Evolutionary conservation across 2,113 vertebrate species (phyloP).

Genomic region (Thinocorus orbignyianus): DNA sequence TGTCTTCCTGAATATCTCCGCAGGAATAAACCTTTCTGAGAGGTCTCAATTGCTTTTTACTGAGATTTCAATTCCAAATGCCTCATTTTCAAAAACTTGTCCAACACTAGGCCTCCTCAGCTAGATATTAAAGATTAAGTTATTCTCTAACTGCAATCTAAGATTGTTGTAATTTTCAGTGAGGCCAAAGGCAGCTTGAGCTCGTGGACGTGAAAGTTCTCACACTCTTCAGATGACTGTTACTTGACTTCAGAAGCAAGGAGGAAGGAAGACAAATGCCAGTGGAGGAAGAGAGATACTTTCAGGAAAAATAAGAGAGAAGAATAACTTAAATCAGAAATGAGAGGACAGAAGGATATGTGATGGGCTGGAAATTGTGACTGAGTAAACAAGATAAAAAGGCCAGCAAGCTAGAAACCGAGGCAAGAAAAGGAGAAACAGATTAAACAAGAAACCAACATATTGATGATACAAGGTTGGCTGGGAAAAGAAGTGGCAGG

Average conservation of each 20-base stretch:
- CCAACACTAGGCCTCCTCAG: not conserved
- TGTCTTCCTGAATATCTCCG: not conserved
- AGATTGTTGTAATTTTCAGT: not conserved
- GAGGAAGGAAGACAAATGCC: not conserved
- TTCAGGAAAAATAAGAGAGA: not conserved
- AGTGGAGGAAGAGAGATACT: not conserved
- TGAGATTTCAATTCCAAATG: not conserved
- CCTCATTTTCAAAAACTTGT: not conserved
- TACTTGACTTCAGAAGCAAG: not conserved
- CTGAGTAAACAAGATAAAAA: not conserved
- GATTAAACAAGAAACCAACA: not conserved
- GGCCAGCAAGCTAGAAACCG: not conserved
- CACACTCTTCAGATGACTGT: not conserved
- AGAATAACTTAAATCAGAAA: not conserved
- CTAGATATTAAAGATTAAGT: not conserved
- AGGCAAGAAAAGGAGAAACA: not conserved
- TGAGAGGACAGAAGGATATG: not conserved
- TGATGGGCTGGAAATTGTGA: not conserved
- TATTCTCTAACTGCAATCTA: not conserved
- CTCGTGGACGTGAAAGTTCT: not conserved
- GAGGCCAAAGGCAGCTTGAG: not conserved
- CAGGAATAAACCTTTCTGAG: not conserved
- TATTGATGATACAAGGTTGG: not conserved
- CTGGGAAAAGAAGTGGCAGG: not conserved
- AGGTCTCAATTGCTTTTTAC: not conserved